Base-by-base conservation (phyloP, 1,140 invertebrate genomes). In the Solenopsis invicta region DNA sequence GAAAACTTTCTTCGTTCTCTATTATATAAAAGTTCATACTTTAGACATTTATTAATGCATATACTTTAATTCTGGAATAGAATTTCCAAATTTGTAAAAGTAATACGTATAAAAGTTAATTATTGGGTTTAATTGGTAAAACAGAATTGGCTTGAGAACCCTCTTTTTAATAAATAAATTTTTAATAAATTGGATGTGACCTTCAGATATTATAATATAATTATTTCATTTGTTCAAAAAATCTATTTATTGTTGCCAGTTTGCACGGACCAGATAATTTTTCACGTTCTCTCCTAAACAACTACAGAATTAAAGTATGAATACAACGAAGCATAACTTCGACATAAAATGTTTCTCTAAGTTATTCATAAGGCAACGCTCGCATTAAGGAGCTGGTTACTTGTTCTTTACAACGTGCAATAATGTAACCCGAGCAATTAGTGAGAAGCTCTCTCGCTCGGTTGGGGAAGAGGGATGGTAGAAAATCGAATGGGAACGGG, bases 341-440 rank as follows among this genome's bases (percentile, higher is more conserved):
- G 45, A 48, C 41, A 37, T 29, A 61, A 71, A 86, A 69, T 75
- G 50, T 54, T 48, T 54, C 76, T 69, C 50, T 62, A 66, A 54
- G 82, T 82, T 41, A 71, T 81, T 74, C 85, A 84, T 84, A 29
- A 18, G 66, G n/a, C 45, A 61, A 6, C 16, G 21, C 29, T n/a
- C 37, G 66, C 21, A n/a, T 21, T 67, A 69, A 67, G 45, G 10
- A 50, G 37, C 45, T 45, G 52, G 3, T 10, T 62, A 41, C 29
- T 18, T 41, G 56, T 82, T 87, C 66, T 81, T 82, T 86, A 72
- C 45, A 67, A 62, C 54, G 50, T 1, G 9, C 21, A 34, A 72
- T 41, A 29, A 48, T 66, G 67, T 87, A 72, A 87, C 71, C 34
- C 66, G 64, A 69, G 76, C 61, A 87, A 87, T 87, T 87, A 87